phyloP scores from a whole-genome alignment of 2,113 vertebrate genomes.

The Cephalopterus ornatus region DNA sequence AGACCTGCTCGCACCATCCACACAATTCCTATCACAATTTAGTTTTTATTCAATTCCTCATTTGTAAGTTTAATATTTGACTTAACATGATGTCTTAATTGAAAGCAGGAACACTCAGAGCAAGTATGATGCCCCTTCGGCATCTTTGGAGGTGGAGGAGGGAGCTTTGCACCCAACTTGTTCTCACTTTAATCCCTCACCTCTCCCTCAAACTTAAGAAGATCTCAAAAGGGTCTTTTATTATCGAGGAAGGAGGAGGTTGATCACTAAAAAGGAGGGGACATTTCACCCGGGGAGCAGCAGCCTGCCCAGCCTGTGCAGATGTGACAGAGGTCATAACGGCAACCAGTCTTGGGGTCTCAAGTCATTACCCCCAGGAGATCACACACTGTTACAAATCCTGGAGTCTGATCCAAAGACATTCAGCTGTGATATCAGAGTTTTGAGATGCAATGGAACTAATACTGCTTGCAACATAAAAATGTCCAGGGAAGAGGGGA shows the following conservation, averaged over 20 bases:
- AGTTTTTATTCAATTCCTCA: not conserved
- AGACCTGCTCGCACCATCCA: not conserved
- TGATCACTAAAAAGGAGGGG: not conserved
- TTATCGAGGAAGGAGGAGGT: not conserved
- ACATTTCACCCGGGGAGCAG: not conserved
- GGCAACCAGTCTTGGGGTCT: not conserved
- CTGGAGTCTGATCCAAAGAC: not conserved
- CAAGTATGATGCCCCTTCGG: not conserved
- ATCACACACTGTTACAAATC: not conserved
- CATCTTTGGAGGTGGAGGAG: not conserved
- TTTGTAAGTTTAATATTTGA: not conserved
- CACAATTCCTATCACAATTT: not conserved
- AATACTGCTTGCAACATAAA: not conserved
- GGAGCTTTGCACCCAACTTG: not conserved
- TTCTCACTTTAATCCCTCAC: not conserved
- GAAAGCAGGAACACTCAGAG: not conserved
- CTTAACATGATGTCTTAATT: not conserved
- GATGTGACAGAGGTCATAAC: not conserved
- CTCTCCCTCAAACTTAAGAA: not conserved
- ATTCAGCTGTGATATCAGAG: not conserved
- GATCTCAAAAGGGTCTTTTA: not conserved
- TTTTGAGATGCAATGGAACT: not conserved
- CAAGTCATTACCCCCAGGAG: not conserved
- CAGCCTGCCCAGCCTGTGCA: not conserved
- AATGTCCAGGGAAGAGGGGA: rapidly evolving